Base-by-base conservation (phyloP, 2,888 invertebrate genomes). In the Tipula lateralis region DNA sequence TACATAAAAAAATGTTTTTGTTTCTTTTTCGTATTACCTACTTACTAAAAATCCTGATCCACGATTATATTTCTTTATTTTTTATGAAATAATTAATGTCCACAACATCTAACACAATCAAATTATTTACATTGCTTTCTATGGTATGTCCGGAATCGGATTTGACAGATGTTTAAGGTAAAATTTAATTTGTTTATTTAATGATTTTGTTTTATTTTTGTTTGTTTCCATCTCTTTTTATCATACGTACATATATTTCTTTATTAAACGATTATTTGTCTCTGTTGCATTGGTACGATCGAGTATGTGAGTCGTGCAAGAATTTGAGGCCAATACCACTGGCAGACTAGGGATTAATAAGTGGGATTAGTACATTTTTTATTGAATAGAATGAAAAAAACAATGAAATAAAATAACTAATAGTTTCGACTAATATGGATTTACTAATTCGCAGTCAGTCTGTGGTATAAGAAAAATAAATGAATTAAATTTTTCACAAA, bases 111-210 rank as follows among this genome's bases (percentile, higher is more conserved):
- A 66, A 84, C 83, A 83, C 81, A 84, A 66, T 66, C 66, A 66
- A 66, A 84, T 85, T 85, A 84, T 83, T 85, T 84, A 66, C 83
- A 85, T 84, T 84, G 84, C 84, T 85, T 85, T 84, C 84, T 84
- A 84, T n/a, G n/a, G n/a, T n/a, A n/a, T 85, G 84, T 85, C 83
- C 66, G 84, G 84, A 82, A 80, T 66, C 83, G 85, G 85, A 84
- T 84, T 29, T 29, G 36, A 82, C 82, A 82, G 82, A 82, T 82
- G 82, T 82, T 82, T 82, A 82, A 82, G 82, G 82, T 82, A 82
- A 82, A 82, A 30, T 82, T 30, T 82, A 29, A 82, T 82, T 82
- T 82, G 4, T 82, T 82, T 30, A 82, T 82, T 82, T 82, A 82
- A 82, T 82, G 29, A n/a, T 82, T 81, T 29, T 81, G 29, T 29